Evolutionary conservation across 1,140 invertebrate species (phyloP), one percentile per base, ranked within the genome.

Genomic region (Drosophila eugracilis): DNA sequence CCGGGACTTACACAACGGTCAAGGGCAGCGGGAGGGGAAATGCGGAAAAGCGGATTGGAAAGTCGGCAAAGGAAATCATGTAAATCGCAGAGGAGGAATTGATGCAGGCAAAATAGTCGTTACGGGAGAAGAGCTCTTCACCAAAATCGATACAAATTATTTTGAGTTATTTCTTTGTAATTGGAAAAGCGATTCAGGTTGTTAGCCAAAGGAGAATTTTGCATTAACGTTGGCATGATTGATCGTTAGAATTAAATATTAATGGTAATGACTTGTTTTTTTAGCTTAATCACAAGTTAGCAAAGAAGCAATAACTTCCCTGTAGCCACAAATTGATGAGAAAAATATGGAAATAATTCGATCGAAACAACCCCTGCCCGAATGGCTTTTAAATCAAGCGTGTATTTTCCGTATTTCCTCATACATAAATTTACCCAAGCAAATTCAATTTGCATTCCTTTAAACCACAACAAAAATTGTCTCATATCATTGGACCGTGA

Each of bases 1-100:
- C 28, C 15, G 17, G 26, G 54, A 41, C 77, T 73, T 75, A 79
- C 22, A 72, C 83, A 81, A 71, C 52, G 74, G 71, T 80, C 80
- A 84, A 47, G 28, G 55, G 24, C 22, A 47, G 4, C 7, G 24
- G 14, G 1, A 15, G 7, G 14, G 14, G 24, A 4, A 12, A n/a
- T 3, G 17, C n/a, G 14, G 49, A 22, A 63, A 63, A 66, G 58
- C 62, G 34, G 60, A 49, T 66, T 71, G 39, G n/a, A 5, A 36
- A 60, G 26, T 69, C 49, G 15, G n/a, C 21, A 75, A 21, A 65
- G 41, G 17, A 44, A 76, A 53, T 73, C 69, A 53, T 73, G 69
- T 53, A 73, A 73, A 73, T 73, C 47, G 57, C 14, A 34, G 54
- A 67, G 19, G n/a, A 41, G 10, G 36, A 58, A 58, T 58, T 58